Evolutionary conservation across 2,888 invertebrate genomes (phyloP).

Genomic region (Yponomeuta evonymella): DNA sequence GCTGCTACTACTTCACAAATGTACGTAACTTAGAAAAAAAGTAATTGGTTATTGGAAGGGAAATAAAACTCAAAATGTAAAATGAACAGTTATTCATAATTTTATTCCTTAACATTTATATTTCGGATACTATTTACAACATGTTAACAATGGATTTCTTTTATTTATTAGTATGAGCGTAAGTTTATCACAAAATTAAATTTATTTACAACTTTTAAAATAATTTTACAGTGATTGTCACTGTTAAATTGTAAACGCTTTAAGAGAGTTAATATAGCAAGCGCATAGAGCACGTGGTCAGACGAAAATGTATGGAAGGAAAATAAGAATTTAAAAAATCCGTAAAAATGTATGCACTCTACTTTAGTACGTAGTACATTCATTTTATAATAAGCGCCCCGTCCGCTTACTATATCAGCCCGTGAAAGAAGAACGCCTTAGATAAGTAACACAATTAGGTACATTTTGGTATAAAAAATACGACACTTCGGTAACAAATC

Average conservation of each 20-base stretch:
- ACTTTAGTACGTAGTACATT: too few species aligned
- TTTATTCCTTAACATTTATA: constrained; percentile 44
- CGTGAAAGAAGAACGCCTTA: too few species aligned
- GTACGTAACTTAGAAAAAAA: too few species aligned
- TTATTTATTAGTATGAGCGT: constrained; percentile 21
- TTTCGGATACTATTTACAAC: constrained; percentile 39
- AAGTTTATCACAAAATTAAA: constrained; percentile 16
- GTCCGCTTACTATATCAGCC: too few species aligned
- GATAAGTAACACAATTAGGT: too few species aligned
- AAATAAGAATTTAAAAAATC: too few species aligned
- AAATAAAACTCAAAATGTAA: constrained; percentile 39
- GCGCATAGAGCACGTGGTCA: neutral
- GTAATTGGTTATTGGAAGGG: neutral
- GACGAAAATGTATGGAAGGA: neutral
- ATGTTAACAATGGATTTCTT: constrained; percentile 36
- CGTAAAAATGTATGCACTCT: too few species aligned
- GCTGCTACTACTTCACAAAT: too few species aligned
- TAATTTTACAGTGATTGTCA: neutral
- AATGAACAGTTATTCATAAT: constrained; percentile 61
- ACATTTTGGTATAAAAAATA: too few species aligned
- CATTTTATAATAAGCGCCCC: too few species aligned
- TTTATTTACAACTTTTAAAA: constrained; percentile 4
- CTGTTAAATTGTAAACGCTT: neutral
- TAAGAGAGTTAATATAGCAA: neutral
- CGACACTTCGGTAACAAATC: too few species aligned